These are phyloP conservation scores for Sciurus niger DNA, from an alignment of 2,113 vertebrate genomes.

Conservation along the genomic window DNA sequence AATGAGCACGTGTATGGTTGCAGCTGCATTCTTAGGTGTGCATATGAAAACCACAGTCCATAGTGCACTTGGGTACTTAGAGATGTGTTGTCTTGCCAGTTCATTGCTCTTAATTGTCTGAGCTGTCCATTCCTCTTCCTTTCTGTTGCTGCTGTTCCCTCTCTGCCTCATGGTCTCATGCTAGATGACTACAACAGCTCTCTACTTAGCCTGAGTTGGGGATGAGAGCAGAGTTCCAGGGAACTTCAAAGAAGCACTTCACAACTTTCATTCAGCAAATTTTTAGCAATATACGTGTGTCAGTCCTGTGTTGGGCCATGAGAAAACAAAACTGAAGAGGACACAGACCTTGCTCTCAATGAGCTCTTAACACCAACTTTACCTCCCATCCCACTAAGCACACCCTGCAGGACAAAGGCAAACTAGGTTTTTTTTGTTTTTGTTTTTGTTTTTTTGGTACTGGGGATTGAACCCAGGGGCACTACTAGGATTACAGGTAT, in stretches of 20 bases:
- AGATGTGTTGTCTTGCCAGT: background rate
- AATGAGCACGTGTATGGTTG: background rate
- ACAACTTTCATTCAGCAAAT: background rate
- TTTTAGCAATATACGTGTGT: background rate
- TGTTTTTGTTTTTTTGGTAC: too few relatives aligned
- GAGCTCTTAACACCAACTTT: background rate
- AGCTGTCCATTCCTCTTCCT: background rate
- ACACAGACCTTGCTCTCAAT: background rate
- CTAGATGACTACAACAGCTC: background rate
- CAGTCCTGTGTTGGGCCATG: background rate
- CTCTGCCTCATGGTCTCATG: background rate
- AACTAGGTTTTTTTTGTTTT: background rate
- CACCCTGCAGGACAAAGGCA: background rate
- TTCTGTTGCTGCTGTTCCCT: background rate
- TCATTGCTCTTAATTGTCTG: background rate
- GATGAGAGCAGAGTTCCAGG: background rate
- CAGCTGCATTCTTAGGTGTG: background rate
- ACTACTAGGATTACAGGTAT: too few relatives aligned
- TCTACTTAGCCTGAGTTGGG: background rate
- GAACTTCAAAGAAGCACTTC: constrained; percentile 39
- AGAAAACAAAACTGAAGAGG: background rate
- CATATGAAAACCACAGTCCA: too few relatives aligned
- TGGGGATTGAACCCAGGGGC: too few relatives aligned
- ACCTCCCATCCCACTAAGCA: background rate
- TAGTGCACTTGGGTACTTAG: background rate